A percentile compares a stretch with the other conserved stretches of the same genome.
Evolutionary conservation across 2,797 vertebrate genomes (phyloP).

Genomic region (Diceros bicornis): DNA sequence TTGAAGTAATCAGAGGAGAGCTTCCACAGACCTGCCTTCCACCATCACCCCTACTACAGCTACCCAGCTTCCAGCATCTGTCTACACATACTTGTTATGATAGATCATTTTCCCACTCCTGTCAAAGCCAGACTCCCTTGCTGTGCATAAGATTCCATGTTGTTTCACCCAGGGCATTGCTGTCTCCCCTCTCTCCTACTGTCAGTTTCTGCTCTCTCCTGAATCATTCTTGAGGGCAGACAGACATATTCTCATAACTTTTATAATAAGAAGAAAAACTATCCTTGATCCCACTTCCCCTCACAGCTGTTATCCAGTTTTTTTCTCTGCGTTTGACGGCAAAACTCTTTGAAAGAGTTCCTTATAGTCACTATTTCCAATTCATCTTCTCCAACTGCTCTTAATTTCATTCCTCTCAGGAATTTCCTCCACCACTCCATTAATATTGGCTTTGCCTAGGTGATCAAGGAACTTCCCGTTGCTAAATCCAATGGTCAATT

Average conservation of each 20-base stretch:
- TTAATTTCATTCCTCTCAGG: not conserved
- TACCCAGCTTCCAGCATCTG: not conserved
- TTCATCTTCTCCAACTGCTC: not conserved
- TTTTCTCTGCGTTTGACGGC: not conserved
- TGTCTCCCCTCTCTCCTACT: not conserved
- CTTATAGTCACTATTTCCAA: not conserved
- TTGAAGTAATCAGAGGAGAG: not conserved
- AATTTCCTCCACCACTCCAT: not conserved
- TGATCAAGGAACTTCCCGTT: not conserved
- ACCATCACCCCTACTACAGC: not conserved
- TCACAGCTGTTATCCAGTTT: not conserved
- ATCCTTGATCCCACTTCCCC: not conserved
- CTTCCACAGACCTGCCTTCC: not conserved
- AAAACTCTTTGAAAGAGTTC: not conserved
- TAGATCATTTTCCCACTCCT: not conserved
- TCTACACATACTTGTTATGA: too few species aligned
- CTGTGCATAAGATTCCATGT: not conserved
- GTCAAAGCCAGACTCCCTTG: not conserved
- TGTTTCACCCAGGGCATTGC: not conserved
- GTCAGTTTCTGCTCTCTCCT: not conserved
- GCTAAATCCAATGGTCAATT: not conserved
- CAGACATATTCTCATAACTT: not conserved
- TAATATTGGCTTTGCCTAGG: not conserved
- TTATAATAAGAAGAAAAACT: slow-evolving; percentile 27
- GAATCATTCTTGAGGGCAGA: not conserved